These are phyloP conservation scores for Apoda limacodes DNA, from an alignment of 2,888 invertebrate genomes.

Conservation along the genomic window DNA sequence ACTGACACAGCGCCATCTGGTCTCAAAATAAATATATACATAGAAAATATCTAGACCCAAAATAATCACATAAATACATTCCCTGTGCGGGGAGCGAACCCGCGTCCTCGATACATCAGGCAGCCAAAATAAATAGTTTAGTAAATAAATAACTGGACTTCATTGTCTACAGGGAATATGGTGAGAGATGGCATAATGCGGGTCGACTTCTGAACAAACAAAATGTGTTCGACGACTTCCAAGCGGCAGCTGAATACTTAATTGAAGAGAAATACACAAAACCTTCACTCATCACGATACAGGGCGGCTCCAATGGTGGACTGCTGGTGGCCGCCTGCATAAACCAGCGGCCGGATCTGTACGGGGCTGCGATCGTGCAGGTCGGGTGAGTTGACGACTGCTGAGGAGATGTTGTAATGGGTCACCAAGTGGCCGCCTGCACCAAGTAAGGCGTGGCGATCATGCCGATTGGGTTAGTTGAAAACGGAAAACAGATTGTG, in stretches of 20 bases:
- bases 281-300: conserved; percentile 81
- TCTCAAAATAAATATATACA: too few species aligned
- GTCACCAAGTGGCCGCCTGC: too few species aligned
- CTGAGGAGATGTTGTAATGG: too few species aligned
- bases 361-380: conserved; percentile 92
- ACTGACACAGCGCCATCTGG: too few species aligned
- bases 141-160: neutral
- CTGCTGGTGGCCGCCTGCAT: conserved; percentile 94
- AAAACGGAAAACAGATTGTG: too few species aligned
- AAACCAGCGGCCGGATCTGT: conserved; percentile 95
- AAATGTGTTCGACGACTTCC: conserved; percentile 98
- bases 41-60: too few species aligned
- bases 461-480: too few species aligned
- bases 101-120: too few species aligned
- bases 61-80: too few species aligned
- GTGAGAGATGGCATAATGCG: conserved; percentile 96
- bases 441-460: too few species aligned
- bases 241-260: conserved; percentile 90
- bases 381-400: conserved; percentile 96
- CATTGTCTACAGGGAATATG: conserved; percentile 84
- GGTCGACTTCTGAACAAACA: conserved; percentile 94
- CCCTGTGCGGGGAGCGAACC: too few species aligned
- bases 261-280: conserved; percentile 83
- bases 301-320: conserved; percentile 98
- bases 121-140: neutral